Evolutionary conservation across 2,888 invertebrate genomes (phyloP), one percentile per base, ranked within the genome.

Genomic region (Eristalinus sepulchralis): DNA sequence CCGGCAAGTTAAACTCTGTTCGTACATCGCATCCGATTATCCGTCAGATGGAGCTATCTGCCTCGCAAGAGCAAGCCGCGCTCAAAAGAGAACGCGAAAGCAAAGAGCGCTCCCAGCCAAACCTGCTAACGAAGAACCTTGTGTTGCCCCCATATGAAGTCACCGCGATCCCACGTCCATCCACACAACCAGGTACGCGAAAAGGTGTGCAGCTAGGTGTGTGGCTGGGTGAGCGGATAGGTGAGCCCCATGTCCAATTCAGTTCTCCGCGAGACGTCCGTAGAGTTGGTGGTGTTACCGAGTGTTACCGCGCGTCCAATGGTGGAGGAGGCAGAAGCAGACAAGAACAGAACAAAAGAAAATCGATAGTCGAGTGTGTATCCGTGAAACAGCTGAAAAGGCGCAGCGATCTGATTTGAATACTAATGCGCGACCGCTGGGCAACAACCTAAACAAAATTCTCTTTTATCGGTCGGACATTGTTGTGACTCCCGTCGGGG

Each of bases 131-230:
- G 60, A 75, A 66, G 57, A 33, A 62, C 57, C 67, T 81, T 81
- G 63, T 57, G 59, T 67, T 64, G 33, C 13, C 36, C 67, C 73
- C 72, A 73, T 55, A 83, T 83, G 78, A 75, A 83, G 73, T 83
- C 75, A 83, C 83, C 78, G 73, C 66, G 64, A 82, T 78, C 78
- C 75, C 86, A 83, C 86, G 73, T 85, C 78, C 66, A 83, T 59
- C 57, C 73, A 24, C 63, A 63, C 39, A 8, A 62, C 66, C 80
- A 76, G 47, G 72, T 77, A 77, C 73, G 27, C 27, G 57, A 79
- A 20, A 11, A 57, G 57, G 24, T 59, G n/a, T 8, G 17, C 57
- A 20, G 67, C 72, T 57, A 67, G 68, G 73, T 79, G 57, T 27
- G 27, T 27, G 27, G 27, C 27, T 27, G 27, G 27, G 27, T 27